Base-by-base conservation (phyloP, 2,113 vertebrate species). In the Scytalopus superciliaris region DNA sequence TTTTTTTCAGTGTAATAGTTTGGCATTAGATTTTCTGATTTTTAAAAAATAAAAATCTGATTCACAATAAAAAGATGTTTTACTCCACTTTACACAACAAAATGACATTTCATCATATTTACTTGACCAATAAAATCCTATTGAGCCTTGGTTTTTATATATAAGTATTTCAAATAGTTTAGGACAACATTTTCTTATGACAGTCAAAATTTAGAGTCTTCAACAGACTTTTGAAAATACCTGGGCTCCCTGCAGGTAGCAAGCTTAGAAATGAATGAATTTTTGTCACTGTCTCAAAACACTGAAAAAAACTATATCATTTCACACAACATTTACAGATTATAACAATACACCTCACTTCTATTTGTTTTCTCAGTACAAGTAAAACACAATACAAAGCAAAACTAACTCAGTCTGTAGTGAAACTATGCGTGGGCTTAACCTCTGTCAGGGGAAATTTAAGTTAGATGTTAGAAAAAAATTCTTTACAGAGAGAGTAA, bases 221-320 rank as follows among this genome's bases (percentile, higher is more conserved):
- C 33, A 72, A 47, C 9, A 42, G 0, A 1, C 55, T 3, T 2
- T 25, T 84, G 31, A 55, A 72, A 2, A 7, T 31, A 40, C 53
- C 44, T 76, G 44, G 72, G 24, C 30, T 84, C 72, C 15, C 25
- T 78, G 24, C 49, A 72, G 69, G 8, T n/a, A 75, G 8, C 9
- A 91, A 85, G 33, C 6, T 19, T 90, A 31, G 40, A 90, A 70
- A 50, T 21, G 4, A 70, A 82, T 27, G 5, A 18, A 40, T 62
- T 76, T 22, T 64, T 6, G 3, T 8, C n/a, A 37, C 64, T 81
- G 10, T 64, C 33, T 85, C 68, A 79, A 60, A 82, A 14, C n/a
- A 63, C 25, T 55, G 15, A 37, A 73, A 77, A 75, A 82, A 6
- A 0, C 1, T 4, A 24, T 93, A 83, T 69, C 7, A 69, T 91